Conservation (phyloP, 2,888 invertebrate genomes). For the Phorcus lineatus region DNA sequence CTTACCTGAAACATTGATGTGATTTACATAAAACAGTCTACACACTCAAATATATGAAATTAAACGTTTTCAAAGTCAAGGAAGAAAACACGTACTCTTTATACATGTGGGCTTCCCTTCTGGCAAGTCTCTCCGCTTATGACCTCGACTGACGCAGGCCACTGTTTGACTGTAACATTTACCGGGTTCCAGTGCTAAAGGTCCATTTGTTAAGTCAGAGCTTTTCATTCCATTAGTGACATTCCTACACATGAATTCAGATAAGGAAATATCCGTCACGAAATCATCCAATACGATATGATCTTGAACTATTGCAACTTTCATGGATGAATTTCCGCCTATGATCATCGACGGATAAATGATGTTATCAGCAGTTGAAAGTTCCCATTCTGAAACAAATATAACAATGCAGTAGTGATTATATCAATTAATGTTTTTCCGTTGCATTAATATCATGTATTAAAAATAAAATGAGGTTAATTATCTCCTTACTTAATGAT, state of each 20-base stretch:
- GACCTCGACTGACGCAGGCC: conserved; percentile 47
- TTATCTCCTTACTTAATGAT: too few relatives aligned
- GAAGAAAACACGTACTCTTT: conserved; percentile 42
- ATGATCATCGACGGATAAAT: conserved; percentile 49
- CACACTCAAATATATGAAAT: too few relatives aligned
- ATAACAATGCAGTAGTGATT: not conserved
- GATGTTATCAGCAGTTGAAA: conserved; percentile 42
- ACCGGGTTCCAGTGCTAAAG: conserved; percentile 53
- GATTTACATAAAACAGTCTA: too few relatives aligned
- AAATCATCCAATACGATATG: conserved; percentile 42
- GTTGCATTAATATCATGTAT: too few relatives aligned
- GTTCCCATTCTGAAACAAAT: conserved; percentile 46
- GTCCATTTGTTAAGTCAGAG: too few relatives aligned
- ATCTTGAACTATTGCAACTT: conserved; percentile 45
- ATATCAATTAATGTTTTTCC: too few relatives aligned
- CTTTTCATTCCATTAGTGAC: conserved; percentile 34
- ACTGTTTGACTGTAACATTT: conserved; percentile 48
- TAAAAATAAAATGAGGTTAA: too few relatives aligned
- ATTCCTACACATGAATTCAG: conserved; percentile 36
- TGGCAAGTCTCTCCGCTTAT: conserved; percentile 40
- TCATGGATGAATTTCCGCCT: conserved; percentile 35
- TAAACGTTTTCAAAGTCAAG: too few relatives aligned
- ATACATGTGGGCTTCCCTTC: conserved; percentile 43
- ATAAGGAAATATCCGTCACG: conserved; percentile 39
- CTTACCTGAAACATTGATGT: too few relatives aligned